Base-by-base conservation (phyloP, 2,113 vertebrate species). In the Pholis gunnellus region DNA sequence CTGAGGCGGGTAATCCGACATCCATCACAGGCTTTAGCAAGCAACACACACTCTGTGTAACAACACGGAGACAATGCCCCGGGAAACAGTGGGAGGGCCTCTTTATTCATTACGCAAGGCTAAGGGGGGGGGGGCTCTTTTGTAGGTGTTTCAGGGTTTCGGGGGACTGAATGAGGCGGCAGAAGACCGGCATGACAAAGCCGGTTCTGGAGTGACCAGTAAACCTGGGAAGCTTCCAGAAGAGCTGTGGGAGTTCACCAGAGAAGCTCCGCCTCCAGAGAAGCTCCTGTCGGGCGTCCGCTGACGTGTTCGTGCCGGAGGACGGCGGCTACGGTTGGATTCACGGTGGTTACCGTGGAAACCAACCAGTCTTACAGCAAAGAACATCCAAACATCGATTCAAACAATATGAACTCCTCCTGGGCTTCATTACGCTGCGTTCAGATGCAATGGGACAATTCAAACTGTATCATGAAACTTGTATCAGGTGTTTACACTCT, bases 1-100 rank as follows among this genome's bases (percentile, higher is more conserved):
- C 66, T 63, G 75, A 84, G n/a, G 78, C 71, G 69, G 84, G 89
- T 93, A 92, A 92, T 92, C 91, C 25, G 91, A 94, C 94, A 94
- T 93, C 93, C 93, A 94, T 95, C 94, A 95, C 84, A 77, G 90
- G 89, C 89, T 91, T 46, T 71, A 92, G 88, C 20, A 72, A 91
- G 89, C 81, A 91, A 87, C 84, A 90, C 89, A 91, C 91, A 91
- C 87, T 88, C 84, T 81, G 85, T 88, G 90, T 85, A 86, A 92
- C 90, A 92, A 90, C 69, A 61, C 44, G 81, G 89, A 89, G 69
- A 94, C 93, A 94, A 95, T 91, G 63, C 34, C 59, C 76, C 59
- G 88, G 91, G 84, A 89, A 87, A 89, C 87, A 65, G 93, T 83
- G 92, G 93, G 93, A 92, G 87, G 92, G 88, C 40, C 78, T 66